These are phyloP conservation scores for Madoqua kirkii DNA, from an alignment of 2,113 vertebrate species.

Conservation along the genomic window DNA sequence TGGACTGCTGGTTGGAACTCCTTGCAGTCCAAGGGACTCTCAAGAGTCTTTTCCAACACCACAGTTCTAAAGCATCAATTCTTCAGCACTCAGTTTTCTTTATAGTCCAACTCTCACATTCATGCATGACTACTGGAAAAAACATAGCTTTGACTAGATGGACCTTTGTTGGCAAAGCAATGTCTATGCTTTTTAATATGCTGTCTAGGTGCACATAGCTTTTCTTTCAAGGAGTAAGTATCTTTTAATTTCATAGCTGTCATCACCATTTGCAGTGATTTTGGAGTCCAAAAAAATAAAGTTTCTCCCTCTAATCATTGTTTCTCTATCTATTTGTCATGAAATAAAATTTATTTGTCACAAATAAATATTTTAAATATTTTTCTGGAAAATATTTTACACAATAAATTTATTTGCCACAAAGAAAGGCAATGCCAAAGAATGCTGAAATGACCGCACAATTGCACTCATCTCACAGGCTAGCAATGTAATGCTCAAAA, in stretches of 20 bases:
- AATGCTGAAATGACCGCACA: neutral
- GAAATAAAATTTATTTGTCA: neutral
- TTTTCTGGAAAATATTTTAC: neutral
- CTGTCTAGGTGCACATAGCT: neutral
- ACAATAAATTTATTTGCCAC: neutral
- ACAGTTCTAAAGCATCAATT: neutral
- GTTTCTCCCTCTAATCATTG: neutral
- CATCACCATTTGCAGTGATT: neutral
- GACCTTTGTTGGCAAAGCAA: neutral
- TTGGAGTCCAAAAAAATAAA: neutral
- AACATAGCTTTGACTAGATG: neutral
- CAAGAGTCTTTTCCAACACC: neutral
- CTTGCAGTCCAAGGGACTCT: neutral
- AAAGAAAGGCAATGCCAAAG: neutral
- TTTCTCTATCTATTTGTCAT: neutral
- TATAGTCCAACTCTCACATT: neutral
- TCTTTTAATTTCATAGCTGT: neutral
- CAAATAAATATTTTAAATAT: neutral
- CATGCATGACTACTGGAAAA: neutral
- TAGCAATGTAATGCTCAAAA: neutral
- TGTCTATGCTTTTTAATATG: neutral
- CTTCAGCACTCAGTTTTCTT: neutral
- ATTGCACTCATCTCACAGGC: neutral
- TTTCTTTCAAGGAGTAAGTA: neutral
- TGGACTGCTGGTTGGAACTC: neutral